Evolutionary conservation across 2,888 invertebrate genomes (phyloP), one percentile per base, ranked within the genome.

Genomic region (Cantharis rufa): DNA sequence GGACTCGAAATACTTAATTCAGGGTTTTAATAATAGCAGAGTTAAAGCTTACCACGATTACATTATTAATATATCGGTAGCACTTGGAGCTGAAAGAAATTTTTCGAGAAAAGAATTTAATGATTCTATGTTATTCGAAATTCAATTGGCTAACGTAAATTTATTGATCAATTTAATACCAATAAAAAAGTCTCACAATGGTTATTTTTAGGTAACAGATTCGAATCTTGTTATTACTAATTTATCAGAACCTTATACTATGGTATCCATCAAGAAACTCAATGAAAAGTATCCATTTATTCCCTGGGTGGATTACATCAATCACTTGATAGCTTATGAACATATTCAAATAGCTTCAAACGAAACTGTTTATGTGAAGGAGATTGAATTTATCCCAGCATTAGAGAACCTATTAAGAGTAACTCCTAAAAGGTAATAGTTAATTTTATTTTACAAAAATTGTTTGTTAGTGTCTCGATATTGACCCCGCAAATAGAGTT

Each of bases 41-140:
- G 96, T 98, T 15, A 91, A 91, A 72, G 96, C 95, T 1, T 96
- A 96, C 86, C 95, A 93, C 83, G 92, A 92, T 18, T 96, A 96
- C 86, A 95, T 96, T 94, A 94, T 96, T 1, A 95, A 96, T 84
- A 92, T 97, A 81, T 95, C 97, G 0, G 92, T 92, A 0, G 90
- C 97, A n/a, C 92, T 98, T 79, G 98, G 98, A 9, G 97, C 97
- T 0, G 91, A 95, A 24, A 91, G 90, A 79, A 86, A 89, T 0
- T 87, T 89, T 9, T 97, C 97, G 0, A 88, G 91, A 80, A 87
- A 88, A 9, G 95, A 98, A 83, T 91, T 98, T 75, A 91, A 89
- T 69, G 93, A 95, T 70, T 95, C 97, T 0, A 89, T 98, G 16
- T 90, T 94, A 78, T 98, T 98, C 84, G 98, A 98, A 90, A 96